Evolutionary conservation across 2,888 invertebrate species (phyloP), one percentile per base, ranked within the genome.

Genomic region (Lasioglossum morio): DNA sequence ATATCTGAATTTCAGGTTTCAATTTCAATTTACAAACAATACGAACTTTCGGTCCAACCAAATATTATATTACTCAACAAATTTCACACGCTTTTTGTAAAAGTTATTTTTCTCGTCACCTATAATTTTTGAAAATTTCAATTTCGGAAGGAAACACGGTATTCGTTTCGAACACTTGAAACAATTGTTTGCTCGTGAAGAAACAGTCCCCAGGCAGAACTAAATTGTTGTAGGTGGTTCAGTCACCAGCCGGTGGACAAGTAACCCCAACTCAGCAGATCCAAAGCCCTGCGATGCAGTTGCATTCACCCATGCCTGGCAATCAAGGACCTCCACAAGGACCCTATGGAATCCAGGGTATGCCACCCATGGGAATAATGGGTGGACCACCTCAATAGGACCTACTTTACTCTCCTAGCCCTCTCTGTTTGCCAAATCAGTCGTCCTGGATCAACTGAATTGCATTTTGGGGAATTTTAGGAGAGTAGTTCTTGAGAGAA

Each of bases 221-320:
- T 7, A 34, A 63, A 63, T 30, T 63, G 30, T 79, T 88, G 79
- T 91, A 96, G 91, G 96, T 96, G 72, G 95, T 96, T 2, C 95
- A 96, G 23, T 95, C 95, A 0, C 96, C 96, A 73, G 93, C 94
- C 1, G 91, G 92, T 69, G 96, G 96, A 77, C 95, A 94, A 82
- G 95, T 96, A 1, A 95, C 96, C 40, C 95, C 96, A 0, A 96
- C 96, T 70, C 96, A 96, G 79, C 95, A 95, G 87, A 97, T 97
- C 78, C 96, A 96, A 87, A 96, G 96, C 80, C 96, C 96, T 4
- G 96, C 96, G 2, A 96, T 96, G 96, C 96, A 96, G 93, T 96
- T 97, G 96, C 96, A 96, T 78, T 96, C 96, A 10, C 96, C 96
- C 7, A 96, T 96, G 96, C 95, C 96, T 79, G 95, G 94, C 14